Conservation (phyloP, 2,797 vertebrate species). For the Manis javanica region DNA sequence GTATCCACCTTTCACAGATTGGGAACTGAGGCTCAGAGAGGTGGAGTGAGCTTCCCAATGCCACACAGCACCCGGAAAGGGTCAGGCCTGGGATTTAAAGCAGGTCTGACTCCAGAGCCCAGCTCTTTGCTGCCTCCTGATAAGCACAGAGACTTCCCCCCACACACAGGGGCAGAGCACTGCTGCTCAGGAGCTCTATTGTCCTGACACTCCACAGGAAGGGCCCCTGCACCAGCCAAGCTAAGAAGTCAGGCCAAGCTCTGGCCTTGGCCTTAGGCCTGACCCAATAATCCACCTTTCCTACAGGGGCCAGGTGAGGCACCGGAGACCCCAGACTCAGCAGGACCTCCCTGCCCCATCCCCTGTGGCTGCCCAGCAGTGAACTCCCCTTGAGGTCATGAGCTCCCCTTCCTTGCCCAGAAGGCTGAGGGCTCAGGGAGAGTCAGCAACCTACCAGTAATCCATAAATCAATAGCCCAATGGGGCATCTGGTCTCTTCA, state of each 20-base stretch:
- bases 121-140: neutral
- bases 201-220: neutral
- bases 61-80: neutral
- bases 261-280: neutral
- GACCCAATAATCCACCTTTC: neutral
- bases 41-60: neutral
- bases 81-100: neutral
- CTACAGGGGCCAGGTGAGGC: neutral
- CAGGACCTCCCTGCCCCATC: neutral
- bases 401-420: neutral
- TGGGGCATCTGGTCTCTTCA: accelerated
- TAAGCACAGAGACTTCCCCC: neutral
- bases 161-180: neutral
- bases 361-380: neutral
- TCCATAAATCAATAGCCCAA: neutral
- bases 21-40: neutral
- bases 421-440: neutral
- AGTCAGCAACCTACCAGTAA: neutral
- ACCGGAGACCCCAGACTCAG: accelerated
- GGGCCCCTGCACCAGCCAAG: neutral
- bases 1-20: neutral
- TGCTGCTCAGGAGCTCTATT: neutral
- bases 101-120: neutral
- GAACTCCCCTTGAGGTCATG: accelerated
- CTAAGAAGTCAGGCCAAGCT: conserved; percentile 44